Conservation (phyloP, 1,140 invertebrate species). For the Tribolium castaneum region DNA sequence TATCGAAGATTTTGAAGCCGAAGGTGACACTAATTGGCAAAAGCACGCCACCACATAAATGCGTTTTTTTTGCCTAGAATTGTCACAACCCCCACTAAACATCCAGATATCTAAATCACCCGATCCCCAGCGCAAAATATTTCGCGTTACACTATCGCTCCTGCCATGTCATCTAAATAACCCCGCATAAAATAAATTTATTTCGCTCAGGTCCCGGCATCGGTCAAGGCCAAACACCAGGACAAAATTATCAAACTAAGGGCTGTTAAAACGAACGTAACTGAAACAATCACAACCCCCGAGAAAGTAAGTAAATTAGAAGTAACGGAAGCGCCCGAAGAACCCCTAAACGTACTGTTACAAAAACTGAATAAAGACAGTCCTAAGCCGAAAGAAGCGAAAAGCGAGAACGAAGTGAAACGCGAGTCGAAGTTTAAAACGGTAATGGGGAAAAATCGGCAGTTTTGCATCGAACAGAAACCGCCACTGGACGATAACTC, state of each 20-base stretch:
- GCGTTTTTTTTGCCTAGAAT: no score
- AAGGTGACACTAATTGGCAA: not conserved
- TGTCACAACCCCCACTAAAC: not conserved
- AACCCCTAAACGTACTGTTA: conserved; percentile 4
- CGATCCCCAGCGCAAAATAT: conserved; percentile 10
- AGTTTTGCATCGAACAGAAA: not conserved
- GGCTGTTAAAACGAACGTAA: conserved; percentile 8
- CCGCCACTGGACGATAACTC: conserved; percentile 49
- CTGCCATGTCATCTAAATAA: not conserved
- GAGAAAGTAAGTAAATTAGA: conserved; percentile 11
- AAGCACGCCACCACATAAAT: no score
- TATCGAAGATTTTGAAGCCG: not conserved
- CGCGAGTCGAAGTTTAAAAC: not conserved
- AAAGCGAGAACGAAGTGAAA: not conserved
- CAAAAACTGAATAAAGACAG: not conserved
- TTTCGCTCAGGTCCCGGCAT: conserved; percentile 11
- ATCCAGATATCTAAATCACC: not conserved
- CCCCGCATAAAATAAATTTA: not conserved
- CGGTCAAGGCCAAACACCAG: conserved; percentile 4
- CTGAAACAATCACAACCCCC: not conserved
- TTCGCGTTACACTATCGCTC: not conserved
- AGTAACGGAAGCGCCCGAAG: not conserved
- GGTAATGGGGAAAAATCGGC: not conserved
- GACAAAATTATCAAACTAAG: conserved; percentile 1
- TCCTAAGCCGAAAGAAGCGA: not conserved